These are phyloP conservation scores for Antennarius maculatus DNA, from an alignment of 2,797 vertebrate genomes.

Conservation along the genomic window DNA sequence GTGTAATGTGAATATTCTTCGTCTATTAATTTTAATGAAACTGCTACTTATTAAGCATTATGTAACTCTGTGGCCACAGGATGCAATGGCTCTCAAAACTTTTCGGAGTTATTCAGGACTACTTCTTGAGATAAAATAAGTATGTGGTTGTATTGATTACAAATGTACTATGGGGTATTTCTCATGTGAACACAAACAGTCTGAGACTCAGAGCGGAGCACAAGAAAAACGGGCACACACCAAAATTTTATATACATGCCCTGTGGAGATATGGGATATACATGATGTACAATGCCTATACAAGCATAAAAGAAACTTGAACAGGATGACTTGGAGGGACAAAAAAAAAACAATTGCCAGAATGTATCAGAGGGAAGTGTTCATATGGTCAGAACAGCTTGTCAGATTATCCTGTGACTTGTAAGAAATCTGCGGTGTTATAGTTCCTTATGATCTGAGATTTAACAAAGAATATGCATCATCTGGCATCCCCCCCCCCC, in stretches of 20 bases:
- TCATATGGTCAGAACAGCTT: conserved; percentile 24
- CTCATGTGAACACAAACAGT: conserved; percentile 54
- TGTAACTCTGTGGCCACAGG: not conserved
- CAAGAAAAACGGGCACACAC: not conserved
- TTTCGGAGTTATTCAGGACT: conserved; percentile 38
- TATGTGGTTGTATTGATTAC: conserved; percentile 53
- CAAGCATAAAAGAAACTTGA: conserved; percentile 39
- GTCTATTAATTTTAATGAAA: not conserved
- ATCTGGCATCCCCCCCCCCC: no score
- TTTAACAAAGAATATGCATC: not conserved
- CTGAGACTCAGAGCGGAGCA: conserved; percentile 11
- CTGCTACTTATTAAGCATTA: conserved; percentile 14
- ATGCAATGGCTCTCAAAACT: conserved; percentile 37
- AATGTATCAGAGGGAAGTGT: conserved; percentile 20
- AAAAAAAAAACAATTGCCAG: conserved; percentile 20
- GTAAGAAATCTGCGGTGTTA: conserved; percentile 15
- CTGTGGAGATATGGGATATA: conserved; percentile 48
- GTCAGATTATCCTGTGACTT: conserved; percentile 20
- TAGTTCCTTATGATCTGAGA: conserved; percentile 15
- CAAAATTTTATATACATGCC: not conserved
- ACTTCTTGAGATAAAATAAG: conserved; percentile 44
- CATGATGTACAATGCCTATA: conserved; percentile 36
- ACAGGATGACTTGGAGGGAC: conserved; percentile 14
- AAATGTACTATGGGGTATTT: conserved; percentile 44
- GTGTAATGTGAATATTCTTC: not conserved